Percentiles rank a stretch among this genome's conserved stretches.
Conservation (phyloP, 2,113 vertebrate species). For the Empidonax traillii region DNA sequence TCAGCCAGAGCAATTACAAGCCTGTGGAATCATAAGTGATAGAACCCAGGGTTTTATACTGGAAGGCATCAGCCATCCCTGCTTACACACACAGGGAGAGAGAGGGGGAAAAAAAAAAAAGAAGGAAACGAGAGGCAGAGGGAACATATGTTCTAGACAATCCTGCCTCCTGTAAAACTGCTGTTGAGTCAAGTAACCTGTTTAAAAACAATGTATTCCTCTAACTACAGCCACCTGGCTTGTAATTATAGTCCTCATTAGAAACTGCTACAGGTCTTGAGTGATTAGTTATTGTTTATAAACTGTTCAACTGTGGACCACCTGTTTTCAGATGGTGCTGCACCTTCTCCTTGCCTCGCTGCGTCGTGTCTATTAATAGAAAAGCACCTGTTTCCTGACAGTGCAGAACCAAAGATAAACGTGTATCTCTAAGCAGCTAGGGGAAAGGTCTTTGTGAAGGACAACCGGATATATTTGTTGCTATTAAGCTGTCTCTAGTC, state of each 20-base stretch:
- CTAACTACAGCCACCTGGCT: slow-evolving; percentile 82
- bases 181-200: slow-evolving; percentile 68
- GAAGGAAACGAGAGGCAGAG: background rate
- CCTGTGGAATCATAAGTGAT: background rate
- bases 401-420: slow-evolving; percentile 37
- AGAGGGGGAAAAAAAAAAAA: background rate
- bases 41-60: background rate
- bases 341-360: slow-evolving; percentile 74
- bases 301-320: slow-evolving; percentile 71
- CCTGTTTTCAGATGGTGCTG: slow-evolving; percentile 67
- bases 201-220: slow-evolving; percentile 65
- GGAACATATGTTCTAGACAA: slow-evolving; percentile 64
- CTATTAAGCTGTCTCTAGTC: background rate
- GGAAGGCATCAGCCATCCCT: background rate
- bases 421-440: slow-evolving; percentile 58
- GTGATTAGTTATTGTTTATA: slow-evolving; percentile 82
- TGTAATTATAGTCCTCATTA: slow-evolving; percentile 72
- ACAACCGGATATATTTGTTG: slow-evolving; percentile 44
- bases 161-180: slow-evolving; percentile 45
- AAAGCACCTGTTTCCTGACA: slow-evolving; percentile 81
- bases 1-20: background rate
- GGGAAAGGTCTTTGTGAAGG: slow-evolving; percentile 70
- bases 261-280: slow-evolving; percentile 74
- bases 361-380: slow-evolving; percentile 72
- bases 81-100: fast-evolving